Conservation (phyloP, 2,113 vertebrate genomes). For the Ahaetulla prasina region DNA sequence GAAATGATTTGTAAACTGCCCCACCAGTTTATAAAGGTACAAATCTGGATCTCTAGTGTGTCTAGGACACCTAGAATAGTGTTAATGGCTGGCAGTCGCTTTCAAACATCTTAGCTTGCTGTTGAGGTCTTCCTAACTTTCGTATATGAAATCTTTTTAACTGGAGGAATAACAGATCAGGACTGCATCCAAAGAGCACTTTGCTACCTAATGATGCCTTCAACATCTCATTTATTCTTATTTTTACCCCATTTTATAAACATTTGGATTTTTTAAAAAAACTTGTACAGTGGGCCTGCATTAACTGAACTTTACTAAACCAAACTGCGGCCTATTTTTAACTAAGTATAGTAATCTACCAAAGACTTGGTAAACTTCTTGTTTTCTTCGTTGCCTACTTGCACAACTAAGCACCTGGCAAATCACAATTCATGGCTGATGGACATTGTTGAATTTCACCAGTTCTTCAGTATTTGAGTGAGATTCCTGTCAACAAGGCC, state of each 20-base stretch:
- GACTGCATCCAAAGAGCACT: neutral
- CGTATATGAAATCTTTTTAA: neutral
- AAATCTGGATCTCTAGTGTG: neutral
- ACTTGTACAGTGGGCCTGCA: neutral
- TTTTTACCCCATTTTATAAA: neutral
- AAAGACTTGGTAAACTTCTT: neutral
- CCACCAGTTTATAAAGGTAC: neutral
- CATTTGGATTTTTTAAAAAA: neutral
- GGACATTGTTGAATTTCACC: neutral
- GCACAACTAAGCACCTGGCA: neutral
- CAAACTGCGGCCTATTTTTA: neutral
- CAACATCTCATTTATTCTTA: neutral
- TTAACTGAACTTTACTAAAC: neutral
- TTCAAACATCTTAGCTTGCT: neutral
- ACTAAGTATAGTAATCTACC: neutral
- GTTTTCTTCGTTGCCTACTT: neutral
- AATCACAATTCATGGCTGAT: neutral
- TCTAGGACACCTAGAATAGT: neutral
- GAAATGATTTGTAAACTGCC: neutral
- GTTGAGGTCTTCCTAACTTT: neutral
- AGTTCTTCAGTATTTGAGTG: neutral
- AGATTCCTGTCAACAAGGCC: neutral
- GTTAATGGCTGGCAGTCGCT: neutral
- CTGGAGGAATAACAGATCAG: neutral
- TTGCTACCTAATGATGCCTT: neutral